Percentiles rank a stretch among this genome's conserved stretches.
phyloP scores from a whole-genome alignment of 2,113 vertebrate species.

The Canis aureus region DNA sequence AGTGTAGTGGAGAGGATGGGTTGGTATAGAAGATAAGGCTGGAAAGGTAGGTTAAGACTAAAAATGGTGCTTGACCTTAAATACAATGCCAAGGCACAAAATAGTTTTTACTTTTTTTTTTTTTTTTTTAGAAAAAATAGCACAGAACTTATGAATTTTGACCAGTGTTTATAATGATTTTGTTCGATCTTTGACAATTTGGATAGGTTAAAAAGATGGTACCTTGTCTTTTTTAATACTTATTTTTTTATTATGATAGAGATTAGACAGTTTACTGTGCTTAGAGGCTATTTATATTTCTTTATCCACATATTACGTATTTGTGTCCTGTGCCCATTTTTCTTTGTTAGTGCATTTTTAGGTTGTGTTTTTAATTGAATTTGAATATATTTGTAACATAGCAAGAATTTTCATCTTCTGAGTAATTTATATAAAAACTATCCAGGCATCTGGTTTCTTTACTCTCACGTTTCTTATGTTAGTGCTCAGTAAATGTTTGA shows the following conservation, averaged over 20 bases:
- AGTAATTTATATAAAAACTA: not conserved
- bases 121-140: not conserved
- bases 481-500: slow-evolving; percentile 36
- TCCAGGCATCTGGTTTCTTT: slow-evolving; percentile 7
- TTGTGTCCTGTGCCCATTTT: not conserved
- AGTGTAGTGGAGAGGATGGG: not conserved
- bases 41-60: not conserved
- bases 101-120: not conserved
- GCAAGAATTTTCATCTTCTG: not conserved
- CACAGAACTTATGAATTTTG: not conserved
- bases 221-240: not conserved
- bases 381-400: not conserved
- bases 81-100: not conserved
- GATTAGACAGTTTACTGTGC: not conserved
- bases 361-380: not conserved
- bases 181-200: slow-evolving; percentile 7
- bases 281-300: slow-evolving; percentile 10
- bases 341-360: not conserved
- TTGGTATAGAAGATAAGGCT: not conserved
- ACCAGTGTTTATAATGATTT: not conserved
- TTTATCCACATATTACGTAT: not conserved
- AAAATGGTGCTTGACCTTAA: not conserved
- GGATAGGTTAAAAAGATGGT: not conserved
- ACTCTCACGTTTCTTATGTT: not conserved
- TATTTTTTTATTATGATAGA: not conserved